Base-by-base conservation (phyloP, 2,888 invertebrate genomes). In the Tetranychus piercei region DNA sequence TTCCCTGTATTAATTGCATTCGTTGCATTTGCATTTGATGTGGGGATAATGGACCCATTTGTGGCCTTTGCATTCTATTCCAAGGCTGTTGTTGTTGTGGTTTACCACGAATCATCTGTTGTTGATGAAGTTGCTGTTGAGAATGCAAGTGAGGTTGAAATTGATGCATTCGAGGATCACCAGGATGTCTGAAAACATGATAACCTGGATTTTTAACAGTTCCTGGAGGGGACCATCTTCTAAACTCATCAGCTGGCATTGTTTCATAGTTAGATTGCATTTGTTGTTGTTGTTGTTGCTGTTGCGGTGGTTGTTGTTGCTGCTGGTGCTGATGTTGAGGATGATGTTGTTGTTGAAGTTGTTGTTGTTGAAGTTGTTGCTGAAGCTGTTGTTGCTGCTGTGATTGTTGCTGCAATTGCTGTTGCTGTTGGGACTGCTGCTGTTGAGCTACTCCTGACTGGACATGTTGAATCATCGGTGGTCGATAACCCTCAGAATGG, bases 271-370 rank as follows among this genome's bases (percentile, higher is more conserved):
- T 20, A 20, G 66, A 9, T 66, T 66, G 66, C 66, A 66, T 8
- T 43, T 71, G 71, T 44, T 71, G 71, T 18, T 71, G 71, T 43
- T 71, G 71, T 7, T 23, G 44, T 6, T 20, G 44, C 55, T 44
- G 23, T 7, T 55, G 55, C 3, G 20, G n/a, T 64, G 89, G 89
- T 79, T 88, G 88, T 11, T 89, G 85, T 82, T 88, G 89, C 45
- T 74, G 78, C 11, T 73, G 55, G 1, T 73, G 20, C 11, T 71
- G 71, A 3, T 71, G 71, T 22, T 43, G 43, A 22, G 44, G 71
- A 3, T 34, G n/a, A 2, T 43, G 18, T 44, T 34, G 43, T 22
- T 15, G 71, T 44, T 43, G 43, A 6, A 7, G n/a, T 1, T 34
- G n/a, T 23, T 23, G n/a, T 11, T 15, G n/a, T 9, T 34, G 44